A percentile compares a stretch with the other conserved stretches of the same genome.
Conservation (phyloP, 2,113 vertebrate genomes). For the Edolisoma coerulescens region DNA sequence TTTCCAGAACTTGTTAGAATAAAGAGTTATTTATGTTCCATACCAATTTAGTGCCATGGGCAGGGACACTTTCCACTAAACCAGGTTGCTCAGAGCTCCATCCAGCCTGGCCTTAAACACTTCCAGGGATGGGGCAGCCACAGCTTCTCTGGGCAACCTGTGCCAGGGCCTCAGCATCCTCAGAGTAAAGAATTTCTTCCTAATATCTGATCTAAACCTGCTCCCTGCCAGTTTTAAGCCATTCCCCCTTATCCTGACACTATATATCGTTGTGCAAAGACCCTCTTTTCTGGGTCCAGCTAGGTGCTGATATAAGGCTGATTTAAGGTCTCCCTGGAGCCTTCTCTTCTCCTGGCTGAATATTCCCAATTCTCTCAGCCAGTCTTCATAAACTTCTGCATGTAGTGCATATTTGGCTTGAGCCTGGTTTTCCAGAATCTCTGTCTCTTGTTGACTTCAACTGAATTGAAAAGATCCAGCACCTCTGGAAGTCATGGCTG, state of each 20-base stretch:
- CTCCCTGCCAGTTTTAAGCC: neutral
- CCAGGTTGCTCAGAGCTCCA: neutral
- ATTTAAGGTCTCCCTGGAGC: neutral
- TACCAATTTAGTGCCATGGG: neutral
- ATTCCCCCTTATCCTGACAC: neutral
- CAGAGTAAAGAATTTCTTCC: neutral
- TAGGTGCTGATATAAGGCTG: neutral
- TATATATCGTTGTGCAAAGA: neutral
- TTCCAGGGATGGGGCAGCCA: neutral
- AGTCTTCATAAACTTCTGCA: neutral
- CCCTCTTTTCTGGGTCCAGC: neutral
- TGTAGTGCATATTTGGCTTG: neutral
- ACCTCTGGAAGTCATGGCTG: neutral
- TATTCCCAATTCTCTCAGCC: neutral
- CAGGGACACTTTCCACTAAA: neutral
- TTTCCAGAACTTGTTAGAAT: neutral
- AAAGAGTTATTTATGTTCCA: neutral
- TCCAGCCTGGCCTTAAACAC: neutral
- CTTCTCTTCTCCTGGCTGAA: neutral
- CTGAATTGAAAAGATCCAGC: neutral
- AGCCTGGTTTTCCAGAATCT: neutral
- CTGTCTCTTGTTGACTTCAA: neutral
- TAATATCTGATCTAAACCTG: neutral
- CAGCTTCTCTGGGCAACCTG: neutral
- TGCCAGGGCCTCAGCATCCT: rapidly evolving